Percentiles rank a stretch among this genome's conserved stretches.
Conservation (phyloP, 23 tunicate species). For the Phallusia fumigata region DNA sequence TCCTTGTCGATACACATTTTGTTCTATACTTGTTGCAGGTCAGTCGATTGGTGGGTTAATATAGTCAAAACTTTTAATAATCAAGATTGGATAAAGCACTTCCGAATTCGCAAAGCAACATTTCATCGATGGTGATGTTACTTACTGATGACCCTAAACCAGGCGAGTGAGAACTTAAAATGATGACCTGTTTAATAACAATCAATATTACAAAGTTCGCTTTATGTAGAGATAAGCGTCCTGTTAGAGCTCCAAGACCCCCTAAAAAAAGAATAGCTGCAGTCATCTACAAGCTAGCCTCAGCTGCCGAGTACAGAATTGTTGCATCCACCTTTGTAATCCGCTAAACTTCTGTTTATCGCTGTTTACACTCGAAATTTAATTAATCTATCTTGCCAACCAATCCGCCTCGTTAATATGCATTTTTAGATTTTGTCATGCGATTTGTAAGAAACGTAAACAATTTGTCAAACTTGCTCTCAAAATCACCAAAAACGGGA, state of each 20-base stretch:
- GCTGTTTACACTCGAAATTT: too few relatives aligned
- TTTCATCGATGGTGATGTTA: not conserved
- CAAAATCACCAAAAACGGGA: too few relatives aligned
- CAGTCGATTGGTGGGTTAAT: not conserved
- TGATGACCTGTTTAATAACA: not conserved
- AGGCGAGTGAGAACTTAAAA: not conserved
- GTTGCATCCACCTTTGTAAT: too few relatives aligned
- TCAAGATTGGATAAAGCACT: too few relatives aligned
- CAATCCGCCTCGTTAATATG: too few relatives aligned
- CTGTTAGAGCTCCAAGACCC: constrained; percentile 31
- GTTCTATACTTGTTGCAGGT: not conserved
- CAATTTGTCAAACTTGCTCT: too few relatives aligned
- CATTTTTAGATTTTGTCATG: too few relatives aligned
- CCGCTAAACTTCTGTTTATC: too few relatives aligned
- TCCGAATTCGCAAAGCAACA: too few relatives aligned
- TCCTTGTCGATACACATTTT: not conserved
- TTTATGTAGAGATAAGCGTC: constrained; percentile 6
- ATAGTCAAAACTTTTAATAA: not conserved
- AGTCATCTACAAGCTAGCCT: constrained; percentile 27
- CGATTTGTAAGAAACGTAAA: too few relatives aligned
- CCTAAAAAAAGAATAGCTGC: constrained; percentile 25
- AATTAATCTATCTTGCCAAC: too few relatives aligned
- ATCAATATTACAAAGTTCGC: not conserved
- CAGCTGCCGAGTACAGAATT: constrained; percentile 21
- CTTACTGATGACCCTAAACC: too few relatives aligned